These are phyloP conservation scores for Yponomeuta malinellus DNA, from an alignment of 2,888 invertebrate species.

Conservation along the genomic window DNA sequence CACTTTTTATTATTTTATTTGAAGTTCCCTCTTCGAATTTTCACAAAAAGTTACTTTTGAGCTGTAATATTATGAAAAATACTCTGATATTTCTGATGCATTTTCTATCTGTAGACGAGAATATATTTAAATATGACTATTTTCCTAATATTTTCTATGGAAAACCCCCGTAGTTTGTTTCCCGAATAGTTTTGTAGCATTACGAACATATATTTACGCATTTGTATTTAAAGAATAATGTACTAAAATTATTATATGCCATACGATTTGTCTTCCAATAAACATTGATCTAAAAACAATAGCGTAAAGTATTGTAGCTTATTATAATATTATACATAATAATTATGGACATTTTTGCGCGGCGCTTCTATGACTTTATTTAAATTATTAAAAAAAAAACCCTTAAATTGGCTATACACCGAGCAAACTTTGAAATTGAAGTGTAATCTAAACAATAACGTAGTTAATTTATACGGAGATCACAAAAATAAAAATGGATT, in stretches of 20 bases:
- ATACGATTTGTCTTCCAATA: slow-evolving; percentile 77
- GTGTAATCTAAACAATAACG: no score
- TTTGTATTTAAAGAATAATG: slow-evolving; percentile 60
- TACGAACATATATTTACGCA: slow-evolving; percentile 66
- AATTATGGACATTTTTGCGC: slow-evolving; percentile 43
- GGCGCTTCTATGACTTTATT: slow-evolving; percentile 44
- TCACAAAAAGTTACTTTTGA: background rate
- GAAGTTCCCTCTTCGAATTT: slow-evolving; percentile 7
- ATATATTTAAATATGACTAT: slow-evolving; percentile 48
- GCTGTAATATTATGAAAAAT: slow-evolving; percentile 19
- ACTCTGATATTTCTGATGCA: slow-evolving; percentile 53
- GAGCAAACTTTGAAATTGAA: no score
- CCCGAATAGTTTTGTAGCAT: slow-evolving; percentile 65
- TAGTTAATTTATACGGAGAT: no score
- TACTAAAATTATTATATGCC: slow-evolving; percentile 70
- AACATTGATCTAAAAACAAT: slow-evolving; percentile 72
- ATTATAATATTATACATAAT: slow-evolving; percentile 67
- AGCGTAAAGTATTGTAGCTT: slow-evolving; percentile 72
- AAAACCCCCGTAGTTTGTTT: slow-evolving; percentile 53
- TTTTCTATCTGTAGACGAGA: slow-evolving; percentile 50
- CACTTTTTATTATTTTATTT: slow-evolving; percentile 30
- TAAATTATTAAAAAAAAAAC: slow-evolving; percentile 10
- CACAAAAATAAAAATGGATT: no score
- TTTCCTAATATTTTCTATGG: slow-evolving; percentile 70
- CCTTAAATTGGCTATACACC: background rate